Percentiles rank a stretch among this genome's conserved stretches.
Evolutionary conservation across 2,113 vertebrate genomes (phyloP).

Genomic region (Ascaphus truei): DNA sequence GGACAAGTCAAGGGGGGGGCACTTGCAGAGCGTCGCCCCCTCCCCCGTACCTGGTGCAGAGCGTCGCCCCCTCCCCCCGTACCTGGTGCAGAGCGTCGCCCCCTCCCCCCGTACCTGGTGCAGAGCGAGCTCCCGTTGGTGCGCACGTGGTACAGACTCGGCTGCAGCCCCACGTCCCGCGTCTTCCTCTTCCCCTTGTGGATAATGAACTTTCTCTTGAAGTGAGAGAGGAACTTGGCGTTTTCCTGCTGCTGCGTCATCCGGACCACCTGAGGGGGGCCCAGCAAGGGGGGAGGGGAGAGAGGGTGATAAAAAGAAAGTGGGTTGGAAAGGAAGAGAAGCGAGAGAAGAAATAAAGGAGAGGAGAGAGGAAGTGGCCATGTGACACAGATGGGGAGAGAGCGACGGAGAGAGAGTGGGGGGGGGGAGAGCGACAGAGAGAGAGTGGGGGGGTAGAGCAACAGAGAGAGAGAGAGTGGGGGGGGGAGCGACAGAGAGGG

Average conservation of each 20-base stretch:
- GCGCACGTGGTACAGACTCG: slow-evolving; percentile 92
- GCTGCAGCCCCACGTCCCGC: slow-evolving; percentile 71
- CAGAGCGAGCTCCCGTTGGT: slow-evolving; percentile 94
- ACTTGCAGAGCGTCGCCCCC: not conserved
- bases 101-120: slow-evolving; percentile 77
- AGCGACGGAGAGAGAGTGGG: too few species aligned
- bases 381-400: too few species aligned
- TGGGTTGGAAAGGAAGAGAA: too few species aligned
- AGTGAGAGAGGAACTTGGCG: slow-evolving; percentile 94
- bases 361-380: too few species aligned
- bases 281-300: too few species aligned
- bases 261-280: slow-evolving; percentile 76
- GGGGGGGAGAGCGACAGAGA: too few species aligned
- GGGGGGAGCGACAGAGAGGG: too few species aligned
- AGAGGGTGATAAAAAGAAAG: too few species aligned
- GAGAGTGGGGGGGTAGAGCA: too few species aligned
- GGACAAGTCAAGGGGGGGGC: too few species aligned
- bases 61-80: rapidly evolving
- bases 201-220: slow-evolving; percentile 95
- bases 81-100: slow-evolving; percentile 75
- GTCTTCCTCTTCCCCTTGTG: slow-evolving; percentile 90
- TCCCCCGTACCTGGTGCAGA: rapidly evolving
- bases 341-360: too few species aligned
- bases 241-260: slow-evolving; percentile 99
- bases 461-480: too few species aligned